Base-by-base conservation (phyloP, 2,888 invertebrate species). In the Pterostichus niger region DNA sequence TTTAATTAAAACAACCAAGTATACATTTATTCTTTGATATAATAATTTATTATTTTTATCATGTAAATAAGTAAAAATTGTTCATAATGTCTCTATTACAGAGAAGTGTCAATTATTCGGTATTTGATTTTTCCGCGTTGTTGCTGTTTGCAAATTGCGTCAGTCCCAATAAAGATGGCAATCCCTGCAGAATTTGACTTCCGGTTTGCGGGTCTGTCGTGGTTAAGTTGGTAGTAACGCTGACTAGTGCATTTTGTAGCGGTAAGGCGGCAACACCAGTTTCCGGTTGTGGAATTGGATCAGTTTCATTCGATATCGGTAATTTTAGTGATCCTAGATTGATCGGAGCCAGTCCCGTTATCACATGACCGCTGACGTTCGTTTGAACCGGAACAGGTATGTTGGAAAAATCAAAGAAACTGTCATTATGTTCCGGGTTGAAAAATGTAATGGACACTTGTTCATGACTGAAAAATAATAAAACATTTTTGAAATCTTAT, bases 301-400 rank as follows among this genome's bases (percentile, higher is more conserved):
- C 82, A 10, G 85, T 84, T n/a, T 84, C 81, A n/a, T 85, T 85
- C 64, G 86, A 86, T 6, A 84, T 84, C 1, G 87, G 85, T 24
- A 88, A 82, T 24, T 87, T 82, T 5, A 88, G 81, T 6, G 85
- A 84, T 54, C 91, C 91, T 83, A 91, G 88, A 84, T 91, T 90
- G 0, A 90, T 87, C 0, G 91, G 91, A 0, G 91, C 90, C 76
- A 92, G 89, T 6, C 92, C 92, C 0, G 92, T 92, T 0, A 92
- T 87, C 1, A 91, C 89, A 84, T 92, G 91, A 0, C 92, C 92
- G 77, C 90, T 91, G 33, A 92, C 88, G 85, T 92, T 92, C 0
- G 92, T 91, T 86, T 92, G 91, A 13, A 92, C 89, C 54, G 92
- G 92, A 44, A 92, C 84, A 7, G 92, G 92, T 35, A 92, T 91